Conservation (phyloP, 2,797 vertebrate genomes). For the Cyprinodon diabolis region DNA sequence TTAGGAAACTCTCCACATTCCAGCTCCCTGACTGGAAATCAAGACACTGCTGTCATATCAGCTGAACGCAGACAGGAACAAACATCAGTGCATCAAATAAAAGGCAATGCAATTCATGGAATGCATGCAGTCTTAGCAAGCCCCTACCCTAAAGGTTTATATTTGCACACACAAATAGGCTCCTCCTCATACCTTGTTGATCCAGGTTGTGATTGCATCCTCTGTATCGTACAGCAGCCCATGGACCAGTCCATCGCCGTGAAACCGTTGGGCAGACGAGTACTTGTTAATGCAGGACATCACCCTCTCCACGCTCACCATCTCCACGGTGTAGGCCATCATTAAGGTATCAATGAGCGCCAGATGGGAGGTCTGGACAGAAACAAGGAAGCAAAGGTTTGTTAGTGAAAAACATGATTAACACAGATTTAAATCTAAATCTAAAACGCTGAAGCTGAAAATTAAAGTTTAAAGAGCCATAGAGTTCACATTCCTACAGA, state of each 20-base stretch:
- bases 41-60: slow-evolving; percentile 16
- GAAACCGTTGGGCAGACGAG: slow-evolving; percentile 82
- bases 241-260: slow-evolving; percentile 67
- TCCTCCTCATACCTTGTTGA: slow-evolving; percentile 89
- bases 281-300: slow-evolving; percentile 89
- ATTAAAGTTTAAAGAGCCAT: neutral
- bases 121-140: slow-evolving; percentile 5
- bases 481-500: neutral
- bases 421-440: neutral
- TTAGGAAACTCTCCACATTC: slow-evolving; percentile 3
- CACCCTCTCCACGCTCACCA: slow-evolving; percentile 95
- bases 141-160: neutral
- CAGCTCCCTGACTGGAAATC: slow-evolving; percentile 9
- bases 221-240: slow-evolving; percentile 95
- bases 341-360: slow-evolving; percentile 95
- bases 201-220: slow-evolving; percentile 94
- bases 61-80: slow-evolving; percentile 31
- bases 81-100: slow-evolving; percentile 23
- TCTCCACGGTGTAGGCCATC: slow-evolving; percentile 98
- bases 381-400: slow-evolving; percentile 4
- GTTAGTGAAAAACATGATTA: neutral
- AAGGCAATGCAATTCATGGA: neutral
- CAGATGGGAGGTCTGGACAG: slow-evolving; percentile 89
- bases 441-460: neutral
- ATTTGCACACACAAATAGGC: neutral